Percentiles rank a stretch among this genome's conserved stretches.
Evolutionary conservation across 2,888 invertebrate species (phyloP).

Genomic region (Slavum lentiscoides): DNA sequence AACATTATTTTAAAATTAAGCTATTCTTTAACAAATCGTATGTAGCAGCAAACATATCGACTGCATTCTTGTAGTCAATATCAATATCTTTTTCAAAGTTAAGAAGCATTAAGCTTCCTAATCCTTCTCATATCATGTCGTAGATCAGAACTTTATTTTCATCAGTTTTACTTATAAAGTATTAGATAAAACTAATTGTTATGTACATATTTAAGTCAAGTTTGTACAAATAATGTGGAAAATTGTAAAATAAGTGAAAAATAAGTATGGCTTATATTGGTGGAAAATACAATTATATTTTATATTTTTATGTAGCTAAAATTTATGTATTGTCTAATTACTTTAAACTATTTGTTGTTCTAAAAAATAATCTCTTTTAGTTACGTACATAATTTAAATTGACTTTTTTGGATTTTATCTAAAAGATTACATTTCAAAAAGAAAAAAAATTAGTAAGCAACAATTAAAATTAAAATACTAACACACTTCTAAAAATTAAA

Average conservation of each 20-base stretch:
- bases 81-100: too few species aligned
- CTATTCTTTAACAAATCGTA: too few species aligned
- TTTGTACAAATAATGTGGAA: too few species aligned
- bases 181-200: too few species aligned
- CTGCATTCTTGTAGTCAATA: too few species aligned
- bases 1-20: too few species aligned
- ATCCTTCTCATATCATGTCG: too few species aligned
- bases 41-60: too few species aligned
- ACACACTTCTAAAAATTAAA: slow-evolving; percentile 4
- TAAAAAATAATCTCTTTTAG: not conserved
- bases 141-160: too few species aligned
- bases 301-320: not conserved
- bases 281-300: not conserved
- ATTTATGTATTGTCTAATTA: not conserved
- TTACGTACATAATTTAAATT: not conserved
- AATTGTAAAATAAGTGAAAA: not conserved
- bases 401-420: not conserved
- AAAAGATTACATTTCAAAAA: not conserved
- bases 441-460: not conserved
- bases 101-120: too few species aligned
- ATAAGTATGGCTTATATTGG: not conserved
- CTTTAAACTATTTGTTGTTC: not conserved
- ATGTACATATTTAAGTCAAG: too few species aligned
- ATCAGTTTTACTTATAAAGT: too few species aligned
- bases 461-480: not conserved